Evolutionary conservation across 2,797 vertebrate species (phyloP).

Genomic region (Pteropus rufus): DNA sequence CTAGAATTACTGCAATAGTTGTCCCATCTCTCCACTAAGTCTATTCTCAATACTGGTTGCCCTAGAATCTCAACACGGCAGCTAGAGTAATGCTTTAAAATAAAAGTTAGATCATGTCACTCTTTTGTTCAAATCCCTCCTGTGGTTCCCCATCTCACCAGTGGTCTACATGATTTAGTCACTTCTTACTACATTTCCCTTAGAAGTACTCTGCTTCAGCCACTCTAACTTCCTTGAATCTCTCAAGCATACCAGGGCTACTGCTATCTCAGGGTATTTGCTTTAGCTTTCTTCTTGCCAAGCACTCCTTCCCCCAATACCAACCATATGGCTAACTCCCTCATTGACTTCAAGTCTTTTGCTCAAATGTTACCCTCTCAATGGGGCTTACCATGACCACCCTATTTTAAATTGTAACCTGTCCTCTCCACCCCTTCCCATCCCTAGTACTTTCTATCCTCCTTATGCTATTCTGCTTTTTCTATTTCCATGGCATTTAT

Average conservation of each 20-base stretch:
- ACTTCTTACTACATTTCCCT: not conserved
- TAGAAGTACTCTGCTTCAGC: not conserved
- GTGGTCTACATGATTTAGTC: not conserved
- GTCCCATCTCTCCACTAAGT: not conserved
- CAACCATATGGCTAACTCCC: not conserved
- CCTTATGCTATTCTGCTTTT: not conserved
- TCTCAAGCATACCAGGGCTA: not conserved
- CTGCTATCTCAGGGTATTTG: not conserved
- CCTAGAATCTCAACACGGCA: not conserved
- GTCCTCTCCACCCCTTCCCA: not conserved
- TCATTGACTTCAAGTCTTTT: not conserved
- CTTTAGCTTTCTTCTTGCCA: not conserved
- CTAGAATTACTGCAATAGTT: not conserved
- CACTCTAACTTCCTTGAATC: not conserved
- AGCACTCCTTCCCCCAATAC: not conserved
- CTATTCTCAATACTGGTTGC: not conserved
- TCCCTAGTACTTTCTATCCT: not conserved
- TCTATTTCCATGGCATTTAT: not conserved
- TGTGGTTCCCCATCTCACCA: not conserved
- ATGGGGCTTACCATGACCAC: not conserved
- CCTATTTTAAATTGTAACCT: not conserved
- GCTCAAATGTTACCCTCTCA: not conserved
- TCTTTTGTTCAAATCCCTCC: not conserved
- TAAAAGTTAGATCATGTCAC: not conserved
- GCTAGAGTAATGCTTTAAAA: slow-evolving; percentile 1